Evolutionary conservation across 2,888 invertebrate species (phyloP), one percentile per base, ranked within the genome.

Genomic region (Leptinotarsa peninsularis): DNA sequence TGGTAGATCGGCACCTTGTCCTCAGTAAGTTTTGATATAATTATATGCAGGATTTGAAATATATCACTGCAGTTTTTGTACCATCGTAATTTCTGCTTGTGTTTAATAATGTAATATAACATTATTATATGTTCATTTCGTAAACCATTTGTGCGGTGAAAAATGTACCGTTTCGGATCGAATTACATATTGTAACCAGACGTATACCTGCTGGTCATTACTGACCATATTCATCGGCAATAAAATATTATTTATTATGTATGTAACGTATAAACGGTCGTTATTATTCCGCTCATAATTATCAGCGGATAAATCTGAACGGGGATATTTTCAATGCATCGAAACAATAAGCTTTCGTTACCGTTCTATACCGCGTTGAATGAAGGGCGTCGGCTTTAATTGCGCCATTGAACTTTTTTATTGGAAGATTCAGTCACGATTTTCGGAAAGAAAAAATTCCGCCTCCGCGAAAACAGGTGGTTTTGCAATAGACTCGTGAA

Each of bases 331-430:
- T 70, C 71, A 33, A 17, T 71, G 71, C 66, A 52, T 50, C 18
- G 63, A 63, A 63, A 71, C 71, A 63, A 71, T 60, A 60, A 60
- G 23, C 56, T 18, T 49, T 71, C 71, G 60, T 71, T 71, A 71
- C 63, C 60, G 63, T 56, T 71, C 63, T 50, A 49, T 49, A 17
- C 13, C 50, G 52, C 49, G 27, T 23, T n/a, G 71, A 49, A 58
- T 27, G 49, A 60, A 60, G 49, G 71, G 60, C 63, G 71, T 58
- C 27, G 71, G 49, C 63, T 71, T 70, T 71, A 71, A 71, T 71
- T 63, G 71, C 71, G 60, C 49, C 23, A 49, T 60, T 71, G 23
- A 43, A 60, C 43, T 33, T 23, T 18, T 58, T 49, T 63, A 63
- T 60, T 50, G 49, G 14, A 21, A 33, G 63, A 50, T 71, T 71